phyloP scores from a whole-genome alignment of 2,113 vertebrate genomes.

The Coryphaenoides rupestris region DNA sequence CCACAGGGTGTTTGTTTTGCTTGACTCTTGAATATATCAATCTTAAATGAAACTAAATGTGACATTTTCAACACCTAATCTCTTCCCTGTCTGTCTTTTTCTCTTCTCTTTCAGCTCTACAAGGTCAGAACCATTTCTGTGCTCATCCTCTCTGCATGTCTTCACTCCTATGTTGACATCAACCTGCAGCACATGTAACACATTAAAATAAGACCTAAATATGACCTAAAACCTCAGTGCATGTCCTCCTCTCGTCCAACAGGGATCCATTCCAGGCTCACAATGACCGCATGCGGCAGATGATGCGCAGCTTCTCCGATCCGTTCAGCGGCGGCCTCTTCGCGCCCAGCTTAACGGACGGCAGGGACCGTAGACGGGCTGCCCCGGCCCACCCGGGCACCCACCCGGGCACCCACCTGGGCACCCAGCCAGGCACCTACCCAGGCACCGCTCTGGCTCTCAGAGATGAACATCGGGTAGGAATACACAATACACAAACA shows the following conservation, averaged over 20 bases:
- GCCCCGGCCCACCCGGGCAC: constrained; percentile 31
- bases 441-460: constrained; percentile 42
- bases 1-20: too few species aligned
- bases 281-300: constrained; percentile 76
- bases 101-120: constrained; percentile 7
- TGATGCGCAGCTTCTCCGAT: constrained; percentile 86
- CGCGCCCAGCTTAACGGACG: constrained; percentile 71
- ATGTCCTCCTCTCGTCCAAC: constrained; percentile 25
- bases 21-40: too few species aligned
- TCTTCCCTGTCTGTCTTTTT: neutral
- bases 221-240: neutral
- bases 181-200: neutral
- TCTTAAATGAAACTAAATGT: neutral
- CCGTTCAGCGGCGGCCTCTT: constrained; percentile 74
- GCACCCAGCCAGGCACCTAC: too few species aligned
- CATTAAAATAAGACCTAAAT: too few species aligned
- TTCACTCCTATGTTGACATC: neutral
- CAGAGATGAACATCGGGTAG: constrained; percentile 73
- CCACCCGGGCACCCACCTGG: too few species aligned
- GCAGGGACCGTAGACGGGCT: constrained; percentile 42
- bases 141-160: neutral
- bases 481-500: too few species aligned
- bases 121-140: constrained; percentile 12
- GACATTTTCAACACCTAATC: neutral
- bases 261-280: constrained; percentile 86